Evolutionary conservation across 2,113 vertebrate species (phyloP), one percentile per base, ranked within the genome.

Genomic region (Lonchura striata): DNA sequence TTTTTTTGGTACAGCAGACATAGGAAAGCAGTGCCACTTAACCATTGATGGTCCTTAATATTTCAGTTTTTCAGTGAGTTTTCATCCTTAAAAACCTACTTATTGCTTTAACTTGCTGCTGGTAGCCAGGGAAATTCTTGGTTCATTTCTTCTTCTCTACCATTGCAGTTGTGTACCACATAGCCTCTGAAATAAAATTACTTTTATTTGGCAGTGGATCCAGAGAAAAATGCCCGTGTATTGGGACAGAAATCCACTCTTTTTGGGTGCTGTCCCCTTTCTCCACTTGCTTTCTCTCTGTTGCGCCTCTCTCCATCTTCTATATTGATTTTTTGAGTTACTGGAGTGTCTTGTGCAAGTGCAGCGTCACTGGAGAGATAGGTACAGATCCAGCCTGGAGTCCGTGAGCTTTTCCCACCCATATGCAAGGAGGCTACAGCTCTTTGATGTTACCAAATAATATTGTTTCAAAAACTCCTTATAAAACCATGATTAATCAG

Each of bases 341-440:
- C 25, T 44, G 13, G 25, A 17, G 31, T 57, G 3, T 56, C 1
- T 44, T 60, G 49, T 64, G 68, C 23, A 33, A 70, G 30, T 41
- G 60, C 56, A 49, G 52, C 69, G 9, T 63, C 3, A 3, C 11
- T 0, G 0, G 52, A 53, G 49, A 13, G 21, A 21, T 3, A 7
- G 42, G 47, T 63, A 20, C 0, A 1, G 47, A n/a, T 61, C 56
- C 57, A 17, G 44, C 42, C 77, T 91, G 88, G 61, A 66, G 15
- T 31, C 71, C 0, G 0, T 64, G 69, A 74, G 79, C 27, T 83
- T 63, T 61, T 53, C 77, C 39, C 56, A 22, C 52, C 47, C 21
- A 0, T n/a, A 23, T 0, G 2, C 42, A 66, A 35, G 0, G 0
- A 64, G 53, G 31, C 78, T 35, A 3, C 46, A 80, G 57, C 35